Percentiles rank a stretch among this genome's conserved stretches.
phyloP scores from a whole-genome alignment of 2,113 vertebrate species.

The Tapirus terrestris region DNA sequence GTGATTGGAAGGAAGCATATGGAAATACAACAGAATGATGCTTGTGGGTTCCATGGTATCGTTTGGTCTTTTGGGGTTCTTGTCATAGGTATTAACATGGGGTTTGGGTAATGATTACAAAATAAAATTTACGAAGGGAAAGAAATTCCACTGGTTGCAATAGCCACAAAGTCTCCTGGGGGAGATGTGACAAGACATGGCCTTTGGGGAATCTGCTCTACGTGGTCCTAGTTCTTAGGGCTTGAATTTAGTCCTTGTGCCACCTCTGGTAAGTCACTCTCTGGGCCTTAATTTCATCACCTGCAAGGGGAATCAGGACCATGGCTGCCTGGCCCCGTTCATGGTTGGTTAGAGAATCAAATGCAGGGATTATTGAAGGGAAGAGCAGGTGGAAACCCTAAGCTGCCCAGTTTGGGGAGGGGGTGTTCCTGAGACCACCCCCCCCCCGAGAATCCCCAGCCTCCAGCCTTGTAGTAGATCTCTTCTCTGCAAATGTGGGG shows the following conservation, averaged over 20 bases:
- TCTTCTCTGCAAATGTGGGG: not conserved
- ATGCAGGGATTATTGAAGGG: not conserved
- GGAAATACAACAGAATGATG: not conserved
- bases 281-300: not conserved
- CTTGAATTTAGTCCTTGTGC: rapidly evolving
- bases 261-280: not conserved
- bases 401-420: not conserved
- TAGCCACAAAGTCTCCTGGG: not conserved
- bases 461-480: not conserved
- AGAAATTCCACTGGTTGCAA: not conserved
- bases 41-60: not conserved
- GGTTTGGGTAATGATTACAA: not conserved
- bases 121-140: not conserved
- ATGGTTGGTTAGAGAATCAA: not conserved
- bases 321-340: not conserved
- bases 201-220: not conserved
- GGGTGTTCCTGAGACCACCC: not conserved
- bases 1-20: not conserved
- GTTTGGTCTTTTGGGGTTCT: not conserved
- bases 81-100: not conserved
- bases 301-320: not conserved
- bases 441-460: not conserved
- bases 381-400: not conserved
- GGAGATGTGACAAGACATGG: not conserved
- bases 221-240: not conserved